Evolutionary conservation across 2,888 invertebrate species (phyloP).

Genomic region (Pristionchus fissidentatus): DNA sequence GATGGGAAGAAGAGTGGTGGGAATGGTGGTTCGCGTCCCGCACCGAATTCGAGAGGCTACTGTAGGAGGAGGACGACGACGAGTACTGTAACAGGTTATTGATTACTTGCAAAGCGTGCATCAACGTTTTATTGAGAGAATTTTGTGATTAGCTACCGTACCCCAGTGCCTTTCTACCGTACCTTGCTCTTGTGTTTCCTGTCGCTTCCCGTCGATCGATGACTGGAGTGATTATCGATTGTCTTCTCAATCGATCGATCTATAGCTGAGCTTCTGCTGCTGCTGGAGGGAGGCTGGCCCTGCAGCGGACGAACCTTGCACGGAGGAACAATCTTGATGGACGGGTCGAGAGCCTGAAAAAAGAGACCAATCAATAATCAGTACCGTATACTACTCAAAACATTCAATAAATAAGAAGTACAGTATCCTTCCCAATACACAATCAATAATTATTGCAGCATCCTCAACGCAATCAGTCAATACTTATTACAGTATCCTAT

Average conservation of each 20-base stretch:
- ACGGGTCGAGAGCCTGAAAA: constrained; percentile 64
- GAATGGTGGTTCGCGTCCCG: constrained; percentile 5
- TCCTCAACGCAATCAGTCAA: too few relatives aligned
- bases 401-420: not conserved
- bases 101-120: too few relatives aligned
- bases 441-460: too few relatives aligned
- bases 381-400: not conserved
- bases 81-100: constrained; percentile 22
- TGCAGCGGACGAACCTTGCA: constrained; percentile 52
- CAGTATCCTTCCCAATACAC: too few relatives aligned
- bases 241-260: constrained; percentile 40
- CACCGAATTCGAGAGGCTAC: not conserved
- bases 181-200: constrained; percentile 37
- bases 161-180: not conserved
- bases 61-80: constrained; percentile 1
- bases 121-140: too few relatives aligned
- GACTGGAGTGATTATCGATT: constrained; percentile 17
- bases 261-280: too few relatives aligned
- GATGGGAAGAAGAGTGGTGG: too few relatives aligned
- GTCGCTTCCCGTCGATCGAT: not conserved
- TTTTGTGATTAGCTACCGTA: not conserved
- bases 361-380: constrained; percentile 5
- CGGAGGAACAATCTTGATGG: constrained; percentile 65
- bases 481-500: too few relatives aligned
- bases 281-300: not conserved